These are phyloP conservation scores for Neostethus bicornis DNA, from an alignment of 2,797 vertebrate species.

Conservation along the genomic window DNA sequence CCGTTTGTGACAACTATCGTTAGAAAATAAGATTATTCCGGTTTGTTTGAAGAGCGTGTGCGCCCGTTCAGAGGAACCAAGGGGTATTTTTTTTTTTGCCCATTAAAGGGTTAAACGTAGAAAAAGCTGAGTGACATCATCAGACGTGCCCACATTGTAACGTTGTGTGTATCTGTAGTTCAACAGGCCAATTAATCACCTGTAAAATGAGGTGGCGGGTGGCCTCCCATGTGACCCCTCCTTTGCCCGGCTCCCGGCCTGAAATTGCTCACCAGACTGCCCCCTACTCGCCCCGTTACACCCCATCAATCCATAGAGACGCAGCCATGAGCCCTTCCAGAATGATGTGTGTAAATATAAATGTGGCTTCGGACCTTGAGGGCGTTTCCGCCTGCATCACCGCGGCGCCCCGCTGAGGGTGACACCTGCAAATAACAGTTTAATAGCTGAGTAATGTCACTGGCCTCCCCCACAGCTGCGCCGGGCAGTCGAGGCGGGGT, in stretches of 20 bases:
- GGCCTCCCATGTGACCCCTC: conserved; percentile 39
- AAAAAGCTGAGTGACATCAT: too few species aligned
- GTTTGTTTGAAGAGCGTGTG: too few species aligned
- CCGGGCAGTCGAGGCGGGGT: conserved; percentile 41
- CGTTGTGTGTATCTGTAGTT: too few species aligned
- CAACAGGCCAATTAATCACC: conserved; percentile 45
- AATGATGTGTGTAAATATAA: conserved; percentile 31
- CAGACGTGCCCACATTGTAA: too few species aligned
- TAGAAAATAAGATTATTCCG: too few species aligned
- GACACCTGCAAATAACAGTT: conserved; percentile 76
- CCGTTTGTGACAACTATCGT: too few species aligned
- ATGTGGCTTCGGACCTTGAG: conserved; percentile 52
- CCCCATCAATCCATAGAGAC: conserved; percentile 46
- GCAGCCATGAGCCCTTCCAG: conserved; percentile 36
- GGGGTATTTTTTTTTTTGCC: too few species aligned
- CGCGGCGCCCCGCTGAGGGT: conserved; percentile 67
- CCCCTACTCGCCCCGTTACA: conserved; percentile 40
- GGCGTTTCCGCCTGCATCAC: conserved; percentile 56
- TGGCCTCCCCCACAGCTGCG: conserved; percentile 62
- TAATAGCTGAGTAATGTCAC: conserved; percentile 74
- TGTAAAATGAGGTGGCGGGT: conserved; percentile 57
- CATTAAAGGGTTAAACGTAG: too few species aligned
- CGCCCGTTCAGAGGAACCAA: too few species aligned
- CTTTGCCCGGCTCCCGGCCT: conserved; percentile 24
- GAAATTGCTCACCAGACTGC: conserved; percentile 43